Percentiles rank a stretch among this genome's conserved stretches.
phyloP scores from a whole-genome alignment of 2,797 vertebrate species.

The Squalus acanthias region DNA sequence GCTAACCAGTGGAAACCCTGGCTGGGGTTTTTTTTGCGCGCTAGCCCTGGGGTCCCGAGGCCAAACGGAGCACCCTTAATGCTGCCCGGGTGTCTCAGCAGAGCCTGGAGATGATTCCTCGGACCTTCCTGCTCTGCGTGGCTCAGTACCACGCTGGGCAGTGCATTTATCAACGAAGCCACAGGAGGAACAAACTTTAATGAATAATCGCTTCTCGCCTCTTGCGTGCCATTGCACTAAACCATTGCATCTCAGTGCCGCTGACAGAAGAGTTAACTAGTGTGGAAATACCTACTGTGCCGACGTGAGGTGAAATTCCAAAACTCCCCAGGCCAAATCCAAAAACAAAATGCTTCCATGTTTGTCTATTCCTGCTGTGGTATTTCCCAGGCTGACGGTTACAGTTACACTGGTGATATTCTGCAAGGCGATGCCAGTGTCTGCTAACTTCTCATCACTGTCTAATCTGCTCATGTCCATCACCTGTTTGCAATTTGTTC shows the following conservation, averaged over 20 bases:
- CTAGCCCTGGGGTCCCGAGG: background rate
- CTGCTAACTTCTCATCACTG: background rate
- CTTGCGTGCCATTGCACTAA: background rate
- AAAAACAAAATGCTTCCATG: background rate
- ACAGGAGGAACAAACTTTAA: background rate
- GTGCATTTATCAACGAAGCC: background rate
- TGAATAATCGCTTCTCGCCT: background rate
- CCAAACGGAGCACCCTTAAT: background rate
- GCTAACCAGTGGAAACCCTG: background rate
- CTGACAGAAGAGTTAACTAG: background rate
- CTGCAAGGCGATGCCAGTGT: background rate
- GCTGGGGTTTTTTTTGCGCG: background rate
- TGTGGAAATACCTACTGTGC: background rate
- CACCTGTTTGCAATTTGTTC: background rate
- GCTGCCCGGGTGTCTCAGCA: background rate
- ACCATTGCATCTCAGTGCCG: background rate
- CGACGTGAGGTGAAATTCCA: background rate
- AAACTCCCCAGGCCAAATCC: background rate
- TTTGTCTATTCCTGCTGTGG: background rate
- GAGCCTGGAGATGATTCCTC: background rate
- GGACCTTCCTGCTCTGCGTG: background rate
- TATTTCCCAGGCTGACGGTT: background rate
- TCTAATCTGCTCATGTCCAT: background rate
- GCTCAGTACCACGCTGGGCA: background rate
- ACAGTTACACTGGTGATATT: background rate